Percentiles rank a stretch among this genome's conserved stretches.
These are phyloP conservation scores for Allacma fusca DNA, from an alignment of 2,888 invertebrate genomes.

Conservation along the genomic window DNA sequence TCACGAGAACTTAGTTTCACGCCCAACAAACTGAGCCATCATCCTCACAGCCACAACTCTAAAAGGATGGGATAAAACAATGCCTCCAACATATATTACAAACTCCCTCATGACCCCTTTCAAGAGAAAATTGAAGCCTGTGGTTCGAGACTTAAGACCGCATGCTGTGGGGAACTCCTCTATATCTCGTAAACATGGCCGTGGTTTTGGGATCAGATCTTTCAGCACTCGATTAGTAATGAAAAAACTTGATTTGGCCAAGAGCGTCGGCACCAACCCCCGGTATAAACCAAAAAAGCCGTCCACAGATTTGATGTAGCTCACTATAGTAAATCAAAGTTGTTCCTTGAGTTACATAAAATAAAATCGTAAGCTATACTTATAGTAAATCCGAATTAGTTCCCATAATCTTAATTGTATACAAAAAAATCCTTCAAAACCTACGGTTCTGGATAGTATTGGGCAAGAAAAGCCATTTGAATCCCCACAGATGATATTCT, in stretches of 20 bases:
- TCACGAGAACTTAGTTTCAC: background rate
- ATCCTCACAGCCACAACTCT: background rate
- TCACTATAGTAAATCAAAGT: too few species aligned
- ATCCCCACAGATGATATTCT: background rate
- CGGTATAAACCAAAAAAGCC: background rate
- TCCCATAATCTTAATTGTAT: background rate
- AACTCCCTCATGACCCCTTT: constrained; percentile 2
- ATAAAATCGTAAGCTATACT: too few species aligned
- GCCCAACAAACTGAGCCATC: constrained; percentile 2
- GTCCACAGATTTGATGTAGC: background rate
- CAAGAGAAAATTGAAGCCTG: background rate
- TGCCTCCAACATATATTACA: background rate
- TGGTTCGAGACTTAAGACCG: background rate
- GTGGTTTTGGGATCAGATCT: background rate
- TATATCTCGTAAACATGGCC: background rate
- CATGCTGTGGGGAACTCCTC: background rate
- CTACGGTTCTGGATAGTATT: background rate
- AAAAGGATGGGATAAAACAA: background rate
- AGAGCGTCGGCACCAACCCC: background rate
- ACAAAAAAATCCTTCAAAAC: background rate
- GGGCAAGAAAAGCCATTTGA: background rate
- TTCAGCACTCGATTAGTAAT: background rate
- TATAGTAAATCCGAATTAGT: too few species aligned
- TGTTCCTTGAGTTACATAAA: too few species aligned
- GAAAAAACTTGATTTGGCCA: background rate